These are phyloP conservation scores for Eupithecia pulchellata DNA, from an alignment of 2,888 invertebrate species.

Conservation along the genomic window DNA sequence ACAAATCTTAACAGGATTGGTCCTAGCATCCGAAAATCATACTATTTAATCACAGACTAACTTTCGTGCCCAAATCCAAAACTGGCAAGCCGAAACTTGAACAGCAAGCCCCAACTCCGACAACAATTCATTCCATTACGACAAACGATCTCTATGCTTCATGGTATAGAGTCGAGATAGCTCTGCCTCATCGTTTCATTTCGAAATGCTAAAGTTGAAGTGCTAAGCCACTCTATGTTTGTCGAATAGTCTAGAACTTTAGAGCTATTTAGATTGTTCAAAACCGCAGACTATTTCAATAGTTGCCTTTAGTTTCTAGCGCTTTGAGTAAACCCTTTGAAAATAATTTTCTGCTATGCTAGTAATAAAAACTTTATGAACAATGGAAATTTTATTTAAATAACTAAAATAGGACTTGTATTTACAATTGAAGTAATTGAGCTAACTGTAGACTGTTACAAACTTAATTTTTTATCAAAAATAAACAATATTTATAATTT, in stretches of 20 bases:
- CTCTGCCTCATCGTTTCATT: neutral
- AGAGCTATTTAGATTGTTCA: conserved; percentile 1
- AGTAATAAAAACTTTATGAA: neutral
- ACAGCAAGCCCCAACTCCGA: neutral
- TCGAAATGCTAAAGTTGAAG: neutral
- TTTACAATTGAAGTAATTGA: too few species aligned
- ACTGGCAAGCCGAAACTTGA: neutral
- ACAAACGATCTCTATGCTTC: neutral
- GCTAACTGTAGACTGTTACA: too few species aligned
- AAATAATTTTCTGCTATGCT: neutral
- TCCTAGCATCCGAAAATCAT: neutral
- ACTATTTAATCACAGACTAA: neutral
- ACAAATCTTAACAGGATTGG: neutral
- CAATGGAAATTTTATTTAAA: too few species aligned
- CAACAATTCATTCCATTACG: neutral
- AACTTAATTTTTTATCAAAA: too few species aligned
- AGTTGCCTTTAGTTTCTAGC: neutral
- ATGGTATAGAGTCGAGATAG: neutral
- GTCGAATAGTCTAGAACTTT: neutral
- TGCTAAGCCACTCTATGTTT: conserved; percentile 4
- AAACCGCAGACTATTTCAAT: neutral
- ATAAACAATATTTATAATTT: too few species aligned
- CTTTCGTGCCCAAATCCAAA: neutral
- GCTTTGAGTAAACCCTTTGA: neutral
- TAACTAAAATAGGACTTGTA: too few species aligned